Evolutionary conservation across 2,888 invertebrate genomes (phyloP).

Genomic region (Tiliacea aurago): DNA sequence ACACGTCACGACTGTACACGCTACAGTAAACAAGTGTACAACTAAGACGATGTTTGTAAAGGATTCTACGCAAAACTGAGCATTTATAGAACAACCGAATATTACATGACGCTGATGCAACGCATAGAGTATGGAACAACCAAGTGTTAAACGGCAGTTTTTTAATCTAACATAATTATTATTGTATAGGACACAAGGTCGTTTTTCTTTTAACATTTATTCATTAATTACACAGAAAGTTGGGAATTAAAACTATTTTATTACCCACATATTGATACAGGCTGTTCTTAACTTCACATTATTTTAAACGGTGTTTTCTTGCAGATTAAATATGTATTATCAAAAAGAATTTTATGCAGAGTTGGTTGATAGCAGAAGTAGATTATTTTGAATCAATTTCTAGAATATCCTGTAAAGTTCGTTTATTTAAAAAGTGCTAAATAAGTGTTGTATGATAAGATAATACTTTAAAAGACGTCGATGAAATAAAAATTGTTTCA

Average conservation of each 20-base stretch:
- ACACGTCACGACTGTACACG: conserved; percentile 7
- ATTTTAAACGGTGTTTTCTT: neutral
- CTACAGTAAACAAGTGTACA: conserved; percentile 6
- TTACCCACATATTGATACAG: neutral
- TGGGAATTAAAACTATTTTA: neutral
- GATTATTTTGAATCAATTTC: neutral
- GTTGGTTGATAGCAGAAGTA: neutral
- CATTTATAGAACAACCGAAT: conserved; percentile 33
- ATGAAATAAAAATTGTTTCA: neutral
- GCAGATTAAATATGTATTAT: neutral
- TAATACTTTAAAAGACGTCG: neutral
- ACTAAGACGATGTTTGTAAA: conserved; percentile 8
- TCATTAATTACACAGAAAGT: neutral
- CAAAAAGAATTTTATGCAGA: neutral
- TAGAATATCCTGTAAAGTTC: neutral
- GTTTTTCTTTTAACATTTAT: neutral
- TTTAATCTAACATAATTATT: neutral
- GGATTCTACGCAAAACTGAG: conserved; percentile 50
- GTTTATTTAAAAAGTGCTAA: neutral
- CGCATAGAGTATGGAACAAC: neutral
- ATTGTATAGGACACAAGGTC: neutral
- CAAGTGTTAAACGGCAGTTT: neutral
- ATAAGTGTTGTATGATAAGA: neutral
- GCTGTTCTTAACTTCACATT: neutral
- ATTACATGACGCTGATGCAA: neutral